phyloP scores from a whole-genome alignment of 1,140 invertebrate species.

The Anoplophora glabripennis region DNA sequence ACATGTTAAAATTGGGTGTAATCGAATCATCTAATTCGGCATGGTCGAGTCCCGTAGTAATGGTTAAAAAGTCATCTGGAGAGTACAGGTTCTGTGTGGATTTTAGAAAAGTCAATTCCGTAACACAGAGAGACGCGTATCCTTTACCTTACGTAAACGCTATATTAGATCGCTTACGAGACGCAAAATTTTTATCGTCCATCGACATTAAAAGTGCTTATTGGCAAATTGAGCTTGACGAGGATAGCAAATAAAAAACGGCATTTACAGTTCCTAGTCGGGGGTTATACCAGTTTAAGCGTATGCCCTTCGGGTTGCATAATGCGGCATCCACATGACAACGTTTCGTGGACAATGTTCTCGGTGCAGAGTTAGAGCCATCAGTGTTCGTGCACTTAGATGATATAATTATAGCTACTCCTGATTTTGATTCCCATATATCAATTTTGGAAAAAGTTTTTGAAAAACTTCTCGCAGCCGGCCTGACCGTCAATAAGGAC shows the following conservation, averaged over 20 bases:
- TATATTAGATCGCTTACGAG: constrained; percentile 39
- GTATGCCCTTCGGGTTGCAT: constrained; percentile 37
- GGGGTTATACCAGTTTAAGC: constrained; percentile 42
- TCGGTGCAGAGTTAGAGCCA: constrained; percentile 8
- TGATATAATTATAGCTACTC: constrained; percentile 16
- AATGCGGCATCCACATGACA: constrained; percentile 47
- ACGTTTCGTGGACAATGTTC: constrained; percentile 36
- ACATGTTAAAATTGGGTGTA: constrained; percentile 1
- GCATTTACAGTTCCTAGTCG: constrained; percentile 37
- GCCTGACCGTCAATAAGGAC: constrained; percentile 11
- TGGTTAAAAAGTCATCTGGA: too few species aligned
- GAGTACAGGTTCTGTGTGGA: too few species aligned
- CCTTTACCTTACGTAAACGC: constrained; percentile 31
- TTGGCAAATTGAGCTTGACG: constrained; percentile 1
- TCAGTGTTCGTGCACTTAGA: constrained; percentile 20
- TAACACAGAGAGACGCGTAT: too few species aligned
- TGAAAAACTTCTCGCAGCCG: neutral
- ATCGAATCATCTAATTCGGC: constrained; percentile 28
- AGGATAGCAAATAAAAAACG: neutral
- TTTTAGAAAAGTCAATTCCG: too few species aligned
- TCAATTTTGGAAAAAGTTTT: constrained; percentile 1
- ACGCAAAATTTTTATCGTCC: neutral
- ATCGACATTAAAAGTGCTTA: neutral
- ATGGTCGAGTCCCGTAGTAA: too few species aligned
- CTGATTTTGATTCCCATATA: constrained; percentile 15